phyloP scores from a whole-genome alignment of 1,140 invertebrate species.

The Caerostris extrusa region DNA sequence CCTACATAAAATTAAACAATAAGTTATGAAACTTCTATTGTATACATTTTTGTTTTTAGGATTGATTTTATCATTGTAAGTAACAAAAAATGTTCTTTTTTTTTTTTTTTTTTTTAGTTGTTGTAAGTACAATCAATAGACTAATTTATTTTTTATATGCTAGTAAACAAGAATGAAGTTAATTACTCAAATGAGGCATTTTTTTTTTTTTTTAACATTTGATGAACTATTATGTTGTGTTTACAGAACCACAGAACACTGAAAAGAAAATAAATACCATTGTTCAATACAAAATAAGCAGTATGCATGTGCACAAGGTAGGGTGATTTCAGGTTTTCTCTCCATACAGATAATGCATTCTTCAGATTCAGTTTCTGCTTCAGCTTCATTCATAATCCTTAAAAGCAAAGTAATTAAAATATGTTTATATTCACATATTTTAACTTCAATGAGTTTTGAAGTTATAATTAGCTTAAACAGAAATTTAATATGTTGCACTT shows the following conservation, averaged over 20 bases:
- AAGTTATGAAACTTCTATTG: no score
- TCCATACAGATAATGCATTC: constrained; percentile 89
- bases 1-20: no score
- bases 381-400: background rate
- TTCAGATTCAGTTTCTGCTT: constrained; percentile 78
- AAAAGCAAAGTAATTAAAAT: background rate
- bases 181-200: background rate
- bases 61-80: no score
- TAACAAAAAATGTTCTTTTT: no score
- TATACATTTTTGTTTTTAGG: no score
- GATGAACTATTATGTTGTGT: background rate
- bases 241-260: background rate
- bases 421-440: background rate
- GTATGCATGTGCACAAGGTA: constrained; percentile 87
- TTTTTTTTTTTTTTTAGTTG: no score
- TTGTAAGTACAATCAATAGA: no score
- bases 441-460: no score
- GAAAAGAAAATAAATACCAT: constrained; percentile 82
- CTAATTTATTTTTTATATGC: no score
- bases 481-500: no score
- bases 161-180: no score
- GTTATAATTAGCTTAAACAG: no score
- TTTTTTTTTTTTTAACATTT: background rate
- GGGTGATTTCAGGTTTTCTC: constrained; percentile 85
- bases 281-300: constrained; percentile 87